phyloP scores from a whole-genome alignment of 2,113 vertebrate species.

The Physeter macrocephalus region DNA sequence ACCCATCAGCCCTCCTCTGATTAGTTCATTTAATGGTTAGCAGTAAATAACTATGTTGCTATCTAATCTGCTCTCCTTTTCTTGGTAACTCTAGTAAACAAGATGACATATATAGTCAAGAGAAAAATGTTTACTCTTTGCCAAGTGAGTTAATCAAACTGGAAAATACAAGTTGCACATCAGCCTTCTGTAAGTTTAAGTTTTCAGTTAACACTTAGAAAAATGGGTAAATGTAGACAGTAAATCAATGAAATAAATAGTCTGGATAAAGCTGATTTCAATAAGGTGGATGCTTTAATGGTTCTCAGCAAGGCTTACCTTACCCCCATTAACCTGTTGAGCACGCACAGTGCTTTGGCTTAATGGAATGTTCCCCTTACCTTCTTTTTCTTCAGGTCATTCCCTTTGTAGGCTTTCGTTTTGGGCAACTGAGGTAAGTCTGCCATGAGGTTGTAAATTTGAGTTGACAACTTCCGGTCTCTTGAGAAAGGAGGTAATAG shows the following conservation, averaged over 20 bases:
- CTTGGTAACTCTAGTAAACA: conserved; percentile 13
- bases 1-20: background rate
- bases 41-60: background rate
- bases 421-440: background rate
- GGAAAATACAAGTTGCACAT: background rate
- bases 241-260: background rate
- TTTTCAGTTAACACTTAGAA: conserved; percentile 20
- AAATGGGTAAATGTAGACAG: background rate
- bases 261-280: background rate
- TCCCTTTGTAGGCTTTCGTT: background rate
- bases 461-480: background rate
- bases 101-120: background rate
- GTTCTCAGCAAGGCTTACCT: background rate
- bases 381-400: background rate
- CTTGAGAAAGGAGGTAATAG: background rate
- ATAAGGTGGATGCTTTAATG: background rate
- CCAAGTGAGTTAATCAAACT: conserved; percentile 10
- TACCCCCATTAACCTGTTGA: background rate
- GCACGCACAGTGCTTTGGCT: background rate
- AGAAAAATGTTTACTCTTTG: conserved; percentile 24
- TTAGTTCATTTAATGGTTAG: conserved; percentile 9
- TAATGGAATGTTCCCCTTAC: background rate
- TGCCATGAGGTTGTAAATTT: background rate
- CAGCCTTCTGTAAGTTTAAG: background rate
- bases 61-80: conserved; percentile 14